Conservation (phyloP, 2,888 invertebrate genomes). For the Physocephala rufipes region DNA sequence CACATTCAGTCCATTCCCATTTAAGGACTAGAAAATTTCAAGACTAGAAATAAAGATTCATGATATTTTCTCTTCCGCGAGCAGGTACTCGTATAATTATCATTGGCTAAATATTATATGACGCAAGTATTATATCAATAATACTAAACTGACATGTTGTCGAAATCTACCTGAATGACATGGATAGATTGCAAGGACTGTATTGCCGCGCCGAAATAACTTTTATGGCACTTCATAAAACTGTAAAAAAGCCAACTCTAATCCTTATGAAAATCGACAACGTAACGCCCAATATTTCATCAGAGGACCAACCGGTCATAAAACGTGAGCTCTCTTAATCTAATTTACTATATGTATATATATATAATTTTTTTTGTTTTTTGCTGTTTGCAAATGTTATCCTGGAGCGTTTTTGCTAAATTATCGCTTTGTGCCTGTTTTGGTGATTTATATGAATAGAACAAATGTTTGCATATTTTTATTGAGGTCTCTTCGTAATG, state of each 20-base stretch:
- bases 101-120: conserved; percentile 10
- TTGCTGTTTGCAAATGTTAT: conserved; percentile 15
- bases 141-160: background rate
- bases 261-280: conserved; percentile 37
- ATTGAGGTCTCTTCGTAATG: conserved; percentile 7
- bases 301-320: background rate
- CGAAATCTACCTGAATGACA: conserved; percentile 13
- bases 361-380: background rate
- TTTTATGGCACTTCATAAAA: conserved; percentile 26
- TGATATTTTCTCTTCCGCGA: no score
- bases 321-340: conserved; percentile 21
- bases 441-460: conserved; percentile 4
- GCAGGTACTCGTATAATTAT: background rate
- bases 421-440: conserved; percentile 2
- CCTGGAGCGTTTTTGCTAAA: conserved; percentile 2
- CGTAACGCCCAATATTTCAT: conserved; percentile 31
- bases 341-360: conserved; percentile 24
- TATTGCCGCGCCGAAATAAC: background rate
- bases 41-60: background rate
- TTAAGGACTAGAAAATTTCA: background rate
- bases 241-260: conserved; percentile 37
- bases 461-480: conserved; percentile 26
- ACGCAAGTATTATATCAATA: conserved; percentile 13
- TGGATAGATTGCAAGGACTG: background rate
- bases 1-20: background rate